Evolutionary conservation across 2,113 vertebrate genomes (phyloP).

Genomic region (Notiomystis cincta): DNA sequence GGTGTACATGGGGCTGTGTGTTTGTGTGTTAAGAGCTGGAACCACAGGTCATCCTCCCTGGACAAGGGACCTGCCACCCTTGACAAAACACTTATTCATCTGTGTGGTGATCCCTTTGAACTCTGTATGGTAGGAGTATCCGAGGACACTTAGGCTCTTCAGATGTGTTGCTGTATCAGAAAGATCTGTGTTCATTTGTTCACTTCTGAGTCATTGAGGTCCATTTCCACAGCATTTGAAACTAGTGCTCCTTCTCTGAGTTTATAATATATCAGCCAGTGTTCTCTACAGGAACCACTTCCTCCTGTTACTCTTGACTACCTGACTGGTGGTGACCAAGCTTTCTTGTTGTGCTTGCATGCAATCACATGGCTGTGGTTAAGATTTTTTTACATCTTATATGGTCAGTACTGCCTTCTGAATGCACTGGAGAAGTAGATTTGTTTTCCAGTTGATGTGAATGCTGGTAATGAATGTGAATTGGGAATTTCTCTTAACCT

Average conservation of each 20-base stretch:
- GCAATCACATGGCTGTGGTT: neutral
- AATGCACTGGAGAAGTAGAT: neutral
- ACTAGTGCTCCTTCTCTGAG: neutral
- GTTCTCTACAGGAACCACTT: neutral
- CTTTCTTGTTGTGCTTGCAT: neutral
- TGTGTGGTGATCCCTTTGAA: neutral
- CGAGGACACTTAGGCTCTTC: neutral
- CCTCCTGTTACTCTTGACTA: neutral
- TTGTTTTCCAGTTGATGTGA: neutral
- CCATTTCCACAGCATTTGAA: neutral
- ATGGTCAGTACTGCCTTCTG: neutral
- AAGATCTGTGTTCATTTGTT: neutral
- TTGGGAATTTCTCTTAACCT: neutral
- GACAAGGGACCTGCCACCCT: neutral
- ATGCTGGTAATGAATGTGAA: neutral
- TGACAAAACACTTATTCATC: neutral
- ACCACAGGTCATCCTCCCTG: neutral
- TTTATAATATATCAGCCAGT: neutral
- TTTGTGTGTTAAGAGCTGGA: neutral
- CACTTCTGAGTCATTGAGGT: neutral
- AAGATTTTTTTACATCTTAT: neutral
- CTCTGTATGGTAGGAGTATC: neutral
- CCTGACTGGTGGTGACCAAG: neutral
- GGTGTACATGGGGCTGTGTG: neutral
- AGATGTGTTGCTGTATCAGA: neutral